Base-by-base conservation (phyloP, 2,888 invertebrate species). In the Drosophila fungiperda region DNA sequence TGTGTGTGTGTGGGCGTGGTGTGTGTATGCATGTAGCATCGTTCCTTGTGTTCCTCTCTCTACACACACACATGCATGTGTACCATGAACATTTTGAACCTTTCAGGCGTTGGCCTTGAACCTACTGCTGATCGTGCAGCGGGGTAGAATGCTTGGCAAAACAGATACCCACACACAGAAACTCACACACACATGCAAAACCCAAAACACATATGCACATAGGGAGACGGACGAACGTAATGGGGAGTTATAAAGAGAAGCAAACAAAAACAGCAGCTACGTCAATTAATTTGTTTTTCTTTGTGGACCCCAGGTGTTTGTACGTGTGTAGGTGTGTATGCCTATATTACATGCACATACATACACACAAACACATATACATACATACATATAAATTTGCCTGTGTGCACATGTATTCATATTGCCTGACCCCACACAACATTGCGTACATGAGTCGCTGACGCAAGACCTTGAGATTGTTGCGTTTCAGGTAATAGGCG, bases 401-500 rank as follows among this genome's bases (percentile, higher is more conserved):
- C 40, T 48, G 54, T 38, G n/a, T 20, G 49, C 45, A 50, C 38
- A 59, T 40, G 17, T 32, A 48, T 64, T 69, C 40, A 35, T 65
- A 55, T 76, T 76, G 87, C 78, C 87, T 87, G 84, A 85, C 84
- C 87, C 84, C 84, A 82, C 84, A 84, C 87, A 85, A 85, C 85
- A 87, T 78, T 73, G 72, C 72, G 65, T 70, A 78, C 57, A 64
- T 74, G 80, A 69, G 62, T 58, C 71, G 76, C 79, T 79, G 79
- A 71, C 76, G 69, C 68, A 69, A 79, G 82, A 77, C 84, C 84
- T 85, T 85, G 87, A 76, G 72, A 78, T 68, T 73, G 73, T 71
- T 76, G 57, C 64, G 52, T 59, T 42, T 59, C 35, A 5, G 42
- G 15, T 45, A 26, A 42, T 36, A 60, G 33, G n/a, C 54, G 17